Percentiles rank a stretch among this genome's conserved stretches.
Conservation (phyloP, 1,140 invertebrate species). For the Drosophila prosaltans region DNA sequence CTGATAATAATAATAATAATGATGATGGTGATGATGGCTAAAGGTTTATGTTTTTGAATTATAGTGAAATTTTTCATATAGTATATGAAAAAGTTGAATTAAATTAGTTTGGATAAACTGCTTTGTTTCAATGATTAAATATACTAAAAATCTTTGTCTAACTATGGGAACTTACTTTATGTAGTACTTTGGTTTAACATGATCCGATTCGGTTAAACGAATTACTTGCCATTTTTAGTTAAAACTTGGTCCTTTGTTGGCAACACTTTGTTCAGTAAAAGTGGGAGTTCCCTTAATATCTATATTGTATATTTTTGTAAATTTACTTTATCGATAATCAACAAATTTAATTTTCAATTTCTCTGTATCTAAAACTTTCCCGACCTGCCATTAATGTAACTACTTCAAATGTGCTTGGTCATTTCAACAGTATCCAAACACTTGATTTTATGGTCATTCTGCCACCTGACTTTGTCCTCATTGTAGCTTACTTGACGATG, state of each 20-base stretch:
- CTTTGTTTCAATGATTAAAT: too few species aligned
- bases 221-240: too few species aligned
- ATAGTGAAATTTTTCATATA: neutral
- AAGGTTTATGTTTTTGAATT: neutral
- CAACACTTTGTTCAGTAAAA: too few species aligned
- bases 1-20: neutral
- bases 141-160: too few species aligned
- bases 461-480: neutral
- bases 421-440: neutral
- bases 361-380: neutral
- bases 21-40: constrained; percentile 1
- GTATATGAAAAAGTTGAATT: too few species aligned
- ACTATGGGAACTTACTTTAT: too few species aligned
- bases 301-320: too few species aligned
- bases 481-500: neutral
- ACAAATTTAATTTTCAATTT: neutral
- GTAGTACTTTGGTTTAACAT: too few species aligned
- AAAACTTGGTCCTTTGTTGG: too few species aligned
- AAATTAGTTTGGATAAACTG: too few species aligned
- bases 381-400: neutral
- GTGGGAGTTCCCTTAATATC: too few species aligned
- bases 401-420: neutral
- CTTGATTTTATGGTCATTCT: constrained; percentile 19
- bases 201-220: too few species aligned
- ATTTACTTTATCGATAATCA: neutral